These are phyloP conservation scores for Sisor rabdophorus DNA, from an alignment of 2,113 vertebrate species.

Conservation along the genomic window DNA sequence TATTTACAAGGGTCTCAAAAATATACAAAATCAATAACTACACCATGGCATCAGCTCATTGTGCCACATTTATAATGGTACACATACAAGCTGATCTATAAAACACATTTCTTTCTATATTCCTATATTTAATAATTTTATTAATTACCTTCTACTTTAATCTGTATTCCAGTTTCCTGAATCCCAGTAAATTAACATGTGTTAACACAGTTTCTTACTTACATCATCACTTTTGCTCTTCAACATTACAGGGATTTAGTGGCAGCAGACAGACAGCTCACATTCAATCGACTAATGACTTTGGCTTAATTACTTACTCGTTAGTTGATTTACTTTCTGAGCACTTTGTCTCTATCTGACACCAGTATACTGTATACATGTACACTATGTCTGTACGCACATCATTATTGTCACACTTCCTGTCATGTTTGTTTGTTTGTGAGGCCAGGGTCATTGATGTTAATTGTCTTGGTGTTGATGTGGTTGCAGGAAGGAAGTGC, in stretches of 20 bases:
- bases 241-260: slow-evolving; percentile 2
- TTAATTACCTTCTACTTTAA: not conserved
- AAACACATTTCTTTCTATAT: not conserved
- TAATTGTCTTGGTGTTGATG: slow-evolving; percentile 39
- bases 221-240: slow-evolving; percentile 7
- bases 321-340: slow-evolving; percentile 47
- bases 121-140: not conserved
- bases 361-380: slow-evolving; percentile 18
- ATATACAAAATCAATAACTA: no score
- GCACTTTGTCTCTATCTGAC: slow-evolving; percentile 28
- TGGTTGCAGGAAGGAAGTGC: slow-evolving; percentile 6
- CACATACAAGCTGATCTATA: not conserved
- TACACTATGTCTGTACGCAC: slow-evolving; percentile 14
- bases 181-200: not conserved
- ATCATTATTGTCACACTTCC: slow-evolving; percentile 42
- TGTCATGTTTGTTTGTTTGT: slow-evolving; percentile 47
- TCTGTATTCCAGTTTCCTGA: not conserved
- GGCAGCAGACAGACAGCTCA: slow-evolving; percentile 33
- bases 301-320: slow-evolving; percentile 45
- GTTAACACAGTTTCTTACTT: slow-evolving; percentile 9
- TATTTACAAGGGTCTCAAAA: no score
- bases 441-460: slow-evolving; percentile 25
- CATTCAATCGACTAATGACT: slow-evolving; percentile 24
- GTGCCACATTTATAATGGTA: not conserved
- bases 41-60: no score